Conservation (phyloP, 35 echinoderm and acorn worm genomes). For the Diadema setosum region DNA sequence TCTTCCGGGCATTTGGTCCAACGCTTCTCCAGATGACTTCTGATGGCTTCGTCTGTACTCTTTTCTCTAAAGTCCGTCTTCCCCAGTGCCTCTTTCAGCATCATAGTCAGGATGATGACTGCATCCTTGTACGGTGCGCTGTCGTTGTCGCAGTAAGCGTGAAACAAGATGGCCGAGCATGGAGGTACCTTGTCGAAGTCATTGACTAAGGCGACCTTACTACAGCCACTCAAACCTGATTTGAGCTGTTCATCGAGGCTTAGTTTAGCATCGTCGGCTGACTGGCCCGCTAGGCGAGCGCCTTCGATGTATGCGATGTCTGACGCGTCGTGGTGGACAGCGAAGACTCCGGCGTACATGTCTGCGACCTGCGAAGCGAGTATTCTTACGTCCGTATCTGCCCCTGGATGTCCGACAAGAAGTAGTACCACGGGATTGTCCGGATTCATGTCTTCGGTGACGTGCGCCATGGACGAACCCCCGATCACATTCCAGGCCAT, state of each 20-base stretch:
- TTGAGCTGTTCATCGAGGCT: background rate
- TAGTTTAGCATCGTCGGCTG: background rate
- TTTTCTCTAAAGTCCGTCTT: background rate
- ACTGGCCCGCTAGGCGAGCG: background rate
- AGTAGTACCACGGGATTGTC: background rate
- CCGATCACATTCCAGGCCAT: background rate
- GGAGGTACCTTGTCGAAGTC: background rate
- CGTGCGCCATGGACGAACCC: background rate
- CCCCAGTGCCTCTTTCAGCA: background rate
- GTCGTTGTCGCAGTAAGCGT: background rate
- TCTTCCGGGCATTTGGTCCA: background rate
- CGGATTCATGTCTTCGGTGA: background rate
- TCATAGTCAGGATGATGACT: background rate
- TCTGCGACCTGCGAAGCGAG: background rate
- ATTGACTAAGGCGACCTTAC: background rate
- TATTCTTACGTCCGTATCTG: background rate
- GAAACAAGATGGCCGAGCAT: background rate
- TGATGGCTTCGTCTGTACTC: background rate
- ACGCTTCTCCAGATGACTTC: background rate
- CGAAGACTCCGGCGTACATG: background rate
- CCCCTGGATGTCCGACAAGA: background rate
- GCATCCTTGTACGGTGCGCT: background rate
- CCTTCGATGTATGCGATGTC: background rate
- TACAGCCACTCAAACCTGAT: background rate
- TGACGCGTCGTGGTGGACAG: background rate